Conservation (phyloP, 2,113 vertebrate species). For the Centropristis striata region DNA sequence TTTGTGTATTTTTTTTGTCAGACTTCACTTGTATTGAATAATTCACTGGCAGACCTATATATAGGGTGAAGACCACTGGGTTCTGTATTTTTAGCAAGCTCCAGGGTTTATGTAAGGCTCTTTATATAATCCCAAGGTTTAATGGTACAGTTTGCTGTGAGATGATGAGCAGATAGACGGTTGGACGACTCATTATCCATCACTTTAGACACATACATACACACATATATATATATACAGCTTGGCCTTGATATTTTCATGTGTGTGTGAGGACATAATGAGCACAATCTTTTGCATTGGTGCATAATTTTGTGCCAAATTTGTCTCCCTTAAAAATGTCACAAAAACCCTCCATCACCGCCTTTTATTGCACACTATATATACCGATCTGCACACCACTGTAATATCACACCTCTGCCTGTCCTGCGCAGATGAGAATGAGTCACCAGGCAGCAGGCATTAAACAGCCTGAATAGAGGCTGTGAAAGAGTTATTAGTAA, state of each 20-base stretch:
- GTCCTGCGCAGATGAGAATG: conserved; percentile 60
- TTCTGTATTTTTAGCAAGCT: conserved; percentile 75
- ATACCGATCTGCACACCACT: conserved; percentile 44
- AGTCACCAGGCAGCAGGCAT: conserved; percentile 66
- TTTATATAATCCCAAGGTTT: conserved; percentile 79
- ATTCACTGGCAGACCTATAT: conserved; percentile 72
- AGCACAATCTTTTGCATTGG: conserved; percentile 28
- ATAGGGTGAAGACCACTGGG: conserved; percentile 55
- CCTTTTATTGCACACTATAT: conserved; percentile 43
- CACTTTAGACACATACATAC: conserved; percentile 1
- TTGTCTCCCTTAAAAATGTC: conserved; percentile 29
- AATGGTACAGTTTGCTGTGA: conserved; percentile 59
- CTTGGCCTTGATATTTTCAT: conserved; percentile 14
- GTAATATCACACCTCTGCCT: conserved; percentile 53
- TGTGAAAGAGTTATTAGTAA: conserved; percentile 75
- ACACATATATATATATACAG: neutral
- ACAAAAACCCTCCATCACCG: conserved; percentile 9
- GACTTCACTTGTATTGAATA: conserved; percentile 68
- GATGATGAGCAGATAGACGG: conserved; percentile 33
- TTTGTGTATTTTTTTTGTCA: conserved; percentile 59
- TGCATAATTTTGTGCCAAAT: conserved; percentile 26
- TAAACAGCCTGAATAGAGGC: conserved; percentile 60
- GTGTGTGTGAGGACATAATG: conserved; percentile 8
- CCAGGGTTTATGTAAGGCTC: conserved; percentile 77
- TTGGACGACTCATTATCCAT: conserved; percentile 29